Evolutionary conservation across 2,797 vertebrate genomes (phyloP).

Genomic region (Carduelis carduelis): DNA sequence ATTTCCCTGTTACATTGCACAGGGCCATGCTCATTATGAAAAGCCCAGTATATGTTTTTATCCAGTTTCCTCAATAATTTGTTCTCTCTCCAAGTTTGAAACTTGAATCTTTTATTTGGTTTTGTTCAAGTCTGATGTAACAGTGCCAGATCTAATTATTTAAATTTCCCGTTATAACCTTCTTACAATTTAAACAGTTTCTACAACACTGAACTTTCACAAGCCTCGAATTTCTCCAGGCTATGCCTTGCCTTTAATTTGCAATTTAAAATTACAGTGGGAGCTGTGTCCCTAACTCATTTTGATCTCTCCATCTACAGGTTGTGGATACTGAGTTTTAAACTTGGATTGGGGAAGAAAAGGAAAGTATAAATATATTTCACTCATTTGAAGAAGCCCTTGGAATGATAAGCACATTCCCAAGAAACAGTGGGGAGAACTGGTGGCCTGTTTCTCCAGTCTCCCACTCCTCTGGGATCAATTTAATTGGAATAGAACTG

Average conservation of each 20-base stretch:
- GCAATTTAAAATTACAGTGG: not conserved
- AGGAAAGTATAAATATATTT: not conserved
- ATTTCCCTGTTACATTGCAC: not conserved
- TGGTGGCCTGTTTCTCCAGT: not conserved
- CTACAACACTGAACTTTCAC: not conserved
- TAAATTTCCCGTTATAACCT: not conserved
- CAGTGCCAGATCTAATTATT: not conserved
- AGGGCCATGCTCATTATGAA: rapidly evolving
- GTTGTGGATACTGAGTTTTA: not conserved
- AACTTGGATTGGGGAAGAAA: not conserved
- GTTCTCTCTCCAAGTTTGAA: not conserved
- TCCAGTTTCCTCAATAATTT: not conserved
- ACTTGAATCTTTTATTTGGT: not conserved
- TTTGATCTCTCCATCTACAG: not conserved
- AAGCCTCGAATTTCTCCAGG: not conserved
- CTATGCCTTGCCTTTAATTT: not conserved
- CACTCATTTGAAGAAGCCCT: not conserved
- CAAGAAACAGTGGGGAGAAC: not conserved
- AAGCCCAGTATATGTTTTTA: not conserved
- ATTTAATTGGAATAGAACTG: not conserved
- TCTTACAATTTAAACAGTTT: not conserved
- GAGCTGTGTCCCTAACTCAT: not conserved
- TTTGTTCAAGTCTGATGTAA: not conserved
- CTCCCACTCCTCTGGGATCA: not conserved
- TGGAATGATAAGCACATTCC: not conserved